These are phyloP conservation scores for Pygocentrus nattereri DNA, from an alignment of 2,797 vertebrate genomes.

Conservation along the genomic window DNA sequence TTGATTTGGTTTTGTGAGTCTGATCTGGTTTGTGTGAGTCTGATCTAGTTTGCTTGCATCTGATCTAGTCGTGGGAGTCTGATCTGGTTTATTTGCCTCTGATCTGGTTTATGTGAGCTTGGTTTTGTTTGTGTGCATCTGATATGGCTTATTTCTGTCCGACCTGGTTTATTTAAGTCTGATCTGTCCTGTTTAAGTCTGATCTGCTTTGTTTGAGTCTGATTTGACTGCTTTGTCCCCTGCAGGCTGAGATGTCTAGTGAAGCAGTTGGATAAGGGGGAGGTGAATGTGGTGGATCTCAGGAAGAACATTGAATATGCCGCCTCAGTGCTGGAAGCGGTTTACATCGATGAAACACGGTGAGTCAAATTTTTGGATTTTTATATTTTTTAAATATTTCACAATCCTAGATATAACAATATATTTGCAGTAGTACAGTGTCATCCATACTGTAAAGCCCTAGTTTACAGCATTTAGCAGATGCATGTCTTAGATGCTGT, in stretches of 20 bases:
- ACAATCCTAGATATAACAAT: too few relatives aligned
- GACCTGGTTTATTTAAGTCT: neutral
- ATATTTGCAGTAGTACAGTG: too few relatives aligned
- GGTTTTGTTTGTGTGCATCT: neutral
- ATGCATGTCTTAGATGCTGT: too few relatives aligned
- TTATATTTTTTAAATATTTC: too few relatives aligned
- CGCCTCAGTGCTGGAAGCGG: slow-evolving; percentile 91
- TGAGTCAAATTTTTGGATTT: slow-evolving; percentile 63
- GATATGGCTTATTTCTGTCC: neutral
- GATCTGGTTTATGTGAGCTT: neutral
- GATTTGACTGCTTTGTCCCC: slow-evolving; percentile 12
- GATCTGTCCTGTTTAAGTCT: neutral
- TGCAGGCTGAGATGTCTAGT: slow-evolving; percentile 91
- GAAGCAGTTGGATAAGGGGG: slow-evolving; percentile 94
- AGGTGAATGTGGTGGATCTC: slow-evolving; percentile 90
- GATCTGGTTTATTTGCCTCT: neutral
- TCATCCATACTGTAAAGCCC: too few relatives aligned
- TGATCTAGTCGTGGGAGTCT: neutral
- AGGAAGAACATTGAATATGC: slow-evolving; percentile 96
- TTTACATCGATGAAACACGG: slow-evolving; percentile 98
- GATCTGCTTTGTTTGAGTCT: neutral
- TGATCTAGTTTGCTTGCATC: neutral
- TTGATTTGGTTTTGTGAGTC: neutral
- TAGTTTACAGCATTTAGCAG: too few relatives aligned
- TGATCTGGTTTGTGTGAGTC: neutral